Evolutionary conservation across 2,113 vertebrate genomes (phyloP).

Genomic region (Elgaria multicarinata): DNA sequence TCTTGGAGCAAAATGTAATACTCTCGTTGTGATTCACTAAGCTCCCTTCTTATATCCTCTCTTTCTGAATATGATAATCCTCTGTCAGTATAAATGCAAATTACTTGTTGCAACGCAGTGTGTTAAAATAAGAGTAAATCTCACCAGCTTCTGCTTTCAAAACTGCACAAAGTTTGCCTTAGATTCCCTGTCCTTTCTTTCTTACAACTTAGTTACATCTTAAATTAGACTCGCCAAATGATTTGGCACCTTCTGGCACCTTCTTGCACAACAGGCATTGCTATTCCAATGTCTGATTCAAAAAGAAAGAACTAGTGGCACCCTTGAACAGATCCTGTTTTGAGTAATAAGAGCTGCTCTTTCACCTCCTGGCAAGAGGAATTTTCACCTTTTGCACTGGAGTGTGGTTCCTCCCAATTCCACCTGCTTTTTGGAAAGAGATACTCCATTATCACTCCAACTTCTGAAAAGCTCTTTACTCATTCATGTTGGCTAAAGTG

Average conservation of each 20-base stretch:
- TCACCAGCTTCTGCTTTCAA: neutral
- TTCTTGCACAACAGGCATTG: neutral
- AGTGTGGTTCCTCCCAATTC: constrained; percentile 4
- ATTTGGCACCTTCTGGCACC: neutral
- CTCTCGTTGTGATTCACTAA: constrained; percentile 20
- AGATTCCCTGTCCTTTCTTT: neutral
- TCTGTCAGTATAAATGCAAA: constrained; percentile 33
- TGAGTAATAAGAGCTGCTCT: neutral
- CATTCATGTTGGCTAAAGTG: constrained; percentile 26
- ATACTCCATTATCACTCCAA: neutral
- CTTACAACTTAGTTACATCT: neutral
- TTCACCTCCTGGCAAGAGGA: constrained; percentile 2
- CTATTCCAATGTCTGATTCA: neutral
- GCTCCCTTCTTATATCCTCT: constrained; percentile 3
- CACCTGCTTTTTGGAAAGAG: neutral
- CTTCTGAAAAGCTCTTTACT: constrained; percentile 34
- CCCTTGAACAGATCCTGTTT: neutral
- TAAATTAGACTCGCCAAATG: neutral
- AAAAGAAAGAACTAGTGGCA: neutral
- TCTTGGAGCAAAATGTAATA: neutral
- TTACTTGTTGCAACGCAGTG: constrained; percentile 1
- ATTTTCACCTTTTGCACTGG: neutral
- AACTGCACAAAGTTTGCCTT: neutral
- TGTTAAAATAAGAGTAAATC: constrained; percentile 16
- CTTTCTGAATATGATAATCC: constrained; percentile 23